A percentile compares a stretch with the other conserved stretches of the same genome.
Conservation (phyloP, 2,888 invertebrate species). For the Notodonta dromedarius region DNA sequence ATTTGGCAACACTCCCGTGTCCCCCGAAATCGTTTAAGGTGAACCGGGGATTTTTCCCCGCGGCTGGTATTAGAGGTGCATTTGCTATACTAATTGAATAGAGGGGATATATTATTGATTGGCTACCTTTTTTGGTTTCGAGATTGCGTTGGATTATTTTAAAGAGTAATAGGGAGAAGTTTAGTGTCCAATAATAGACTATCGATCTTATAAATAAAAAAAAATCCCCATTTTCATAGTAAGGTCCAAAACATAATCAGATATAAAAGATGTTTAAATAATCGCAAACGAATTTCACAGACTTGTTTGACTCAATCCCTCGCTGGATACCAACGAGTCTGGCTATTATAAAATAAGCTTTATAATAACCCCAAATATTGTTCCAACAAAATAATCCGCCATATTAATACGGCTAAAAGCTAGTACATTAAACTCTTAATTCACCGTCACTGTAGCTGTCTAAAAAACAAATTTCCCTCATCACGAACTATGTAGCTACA, state of each 20-base stretch:
- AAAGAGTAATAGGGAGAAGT: not conserved
- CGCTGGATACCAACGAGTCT: no score
- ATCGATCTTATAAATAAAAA: no score
- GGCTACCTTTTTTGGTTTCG: conserved; percentile 32
- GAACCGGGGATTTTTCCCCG: conserved; percentile 64
- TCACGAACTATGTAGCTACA: conserved; percentile 24
- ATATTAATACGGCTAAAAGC: conserved; percentile 1
- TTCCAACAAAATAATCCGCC: not conserved
- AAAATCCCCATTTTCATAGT: no score
- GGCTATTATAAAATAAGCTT: no score
- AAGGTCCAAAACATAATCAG: no score
- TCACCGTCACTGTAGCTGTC: conserved; percentile 12
- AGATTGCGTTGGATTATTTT: conserved; percentile 15
- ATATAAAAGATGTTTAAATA: no score
- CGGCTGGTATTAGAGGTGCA: conserved; percentile 73
- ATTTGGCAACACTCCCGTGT: not conserved
- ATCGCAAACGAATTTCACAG: no score
- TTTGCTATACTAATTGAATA: conserved; percentile 77
- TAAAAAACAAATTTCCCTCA: conserved; percentile 28
- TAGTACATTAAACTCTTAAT: conserved; percentile 9
- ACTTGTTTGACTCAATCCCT: no score
- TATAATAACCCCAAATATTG: no score
- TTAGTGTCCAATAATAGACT: not conserved
- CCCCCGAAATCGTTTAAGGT: conserved; percentile 76
- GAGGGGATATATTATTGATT: conserved; percentile 68